These are phyloP conservation scores for Anser brachyrhynchus DNA, from an alignment of 2,113 vertebrate species.

Conservation along the genomic window DNA sequence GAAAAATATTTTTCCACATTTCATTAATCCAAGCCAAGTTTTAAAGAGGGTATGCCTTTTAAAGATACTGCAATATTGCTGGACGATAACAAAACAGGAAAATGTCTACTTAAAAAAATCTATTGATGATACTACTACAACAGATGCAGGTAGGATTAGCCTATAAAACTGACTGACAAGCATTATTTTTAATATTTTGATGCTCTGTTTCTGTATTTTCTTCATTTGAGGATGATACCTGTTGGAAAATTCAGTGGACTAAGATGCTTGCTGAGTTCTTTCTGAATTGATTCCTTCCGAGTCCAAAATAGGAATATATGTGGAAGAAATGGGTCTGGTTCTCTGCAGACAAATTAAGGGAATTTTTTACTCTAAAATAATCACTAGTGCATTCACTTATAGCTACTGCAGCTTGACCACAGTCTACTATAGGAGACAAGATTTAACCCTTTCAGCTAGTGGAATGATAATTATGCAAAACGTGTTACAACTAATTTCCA, in stretches of 20 bases:
- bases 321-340: background rate
- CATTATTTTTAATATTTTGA: background rate
- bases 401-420: background rate
- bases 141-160: background rate
- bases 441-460: background rate
- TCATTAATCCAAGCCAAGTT: background rate
- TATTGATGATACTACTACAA: background rate
- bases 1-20: background rate
- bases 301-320: background rate
- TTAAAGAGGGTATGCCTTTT: background rate
- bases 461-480: background rate
- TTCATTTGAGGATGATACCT: background rate
- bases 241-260: background rate
- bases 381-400: background rate
- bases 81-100: background rate
- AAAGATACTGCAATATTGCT: background rate
- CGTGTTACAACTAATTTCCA: background rate
- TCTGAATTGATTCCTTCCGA: background rate
- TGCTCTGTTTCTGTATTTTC: background rate
- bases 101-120: background rate
- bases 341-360: background rate
- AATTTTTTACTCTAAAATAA: background rate
- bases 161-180: background rate
- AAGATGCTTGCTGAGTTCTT: background rate
- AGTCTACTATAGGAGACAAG: background rate